A percentile compares a stretch with the other conserved stretches of the same genome.
Evolutionary conservation across 2,797 vertebrate genomes (phyloP).

Genomic region (Sebastes alutus): DNA sequence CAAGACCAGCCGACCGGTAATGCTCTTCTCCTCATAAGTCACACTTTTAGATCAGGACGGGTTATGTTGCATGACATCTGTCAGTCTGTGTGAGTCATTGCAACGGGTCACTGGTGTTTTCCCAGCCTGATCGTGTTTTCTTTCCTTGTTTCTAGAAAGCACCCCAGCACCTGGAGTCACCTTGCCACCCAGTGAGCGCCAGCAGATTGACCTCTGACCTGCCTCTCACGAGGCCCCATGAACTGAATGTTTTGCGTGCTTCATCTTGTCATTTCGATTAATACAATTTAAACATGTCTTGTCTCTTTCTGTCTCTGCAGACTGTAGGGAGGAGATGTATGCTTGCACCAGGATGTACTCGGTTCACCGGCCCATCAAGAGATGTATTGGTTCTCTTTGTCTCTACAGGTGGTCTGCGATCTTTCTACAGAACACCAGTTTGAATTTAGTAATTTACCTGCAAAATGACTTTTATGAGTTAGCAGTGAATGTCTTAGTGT

Average conservation of each 20-base stretch:
- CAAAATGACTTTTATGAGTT: background rate
- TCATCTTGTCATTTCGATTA: background rate
- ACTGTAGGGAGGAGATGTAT: conserved; percentile 85
- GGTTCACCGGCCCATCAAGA: conserved; percentile 82
- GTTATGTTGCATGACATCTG: conserved; percentile 41
- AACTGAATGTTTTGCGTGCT: background rate
- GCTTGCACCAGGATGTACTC: conserved; percentile 88
- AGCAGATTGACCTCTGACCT: background rate
- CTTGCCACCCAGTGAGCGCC: conserved; percentile 64
- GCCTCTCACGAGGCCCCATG: background rate
- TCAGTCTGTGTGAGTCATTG: conserved; percentile 55
- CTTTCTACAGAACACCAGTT: background rate
- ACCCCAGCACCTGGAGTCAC: background rate
- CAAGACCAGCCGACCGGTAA: conserved; percentile 78
- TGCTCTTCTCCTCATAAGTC: conserved; percentile 45
- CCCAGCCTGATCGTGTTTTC: conserved; percentile 29
- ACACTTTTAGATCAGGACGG: conserved; percentile 47
- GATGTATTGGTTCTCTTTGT: conserved; percentile 76
- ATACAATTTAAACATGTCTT: background rate
- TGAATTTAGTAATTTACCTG: background rate
- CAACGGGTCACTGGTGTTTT: conserved; percentile 16
- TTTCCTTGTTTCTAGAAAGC: conserved; percentile 46
- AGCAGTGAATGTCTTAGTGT: background rate
- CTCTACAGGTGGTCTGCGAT: conserved; percentile 80
- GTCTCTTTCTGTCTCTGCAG: conserved; percentile 56